These are phyloP conservation scores for Phenganax marumi DNA, from an alignment of 92 coral and sea anemone genomes.

Conservation along the genomic window DNA sequence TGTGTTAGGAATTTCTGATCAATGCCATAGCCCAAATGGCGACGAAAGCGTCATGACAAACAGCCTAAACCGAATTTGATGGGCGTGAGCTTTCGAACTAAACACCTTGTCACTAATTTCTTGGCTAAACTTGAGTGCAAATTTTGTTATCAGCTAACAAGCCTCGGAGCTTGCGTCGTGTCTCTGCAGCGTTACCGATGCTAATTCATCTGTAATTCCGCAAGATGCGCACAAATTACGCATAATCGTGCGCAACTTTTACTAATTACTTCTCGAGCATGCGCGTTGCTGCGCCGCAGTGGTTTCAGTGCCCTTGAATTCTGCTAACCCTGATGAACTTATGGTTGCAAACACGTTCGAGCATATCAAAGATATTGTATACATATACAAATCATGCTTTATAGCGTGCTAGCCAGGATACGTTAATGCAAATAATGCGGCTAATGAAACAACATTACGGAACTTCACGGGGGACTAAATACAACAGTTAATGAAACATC, in stretches of 20 bases:
- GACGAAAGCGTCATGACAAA: conserved; percentile 33
- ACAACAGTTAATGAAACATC: conserved; percentile 5
- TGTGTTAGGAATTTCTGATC: conserved; percentile 24
- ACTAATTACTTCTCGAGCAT: conserved; percentile 3
- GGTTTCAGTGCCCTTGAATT: neutral
- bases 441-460: conserved; percentile 3
- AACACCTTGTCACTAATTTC: conserved; percentile 26
- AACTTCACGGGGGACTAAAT: conserved; percentile 27
- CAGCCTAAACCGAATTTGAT: conserved; percentile 20
- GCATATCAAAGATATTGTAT: too few relatives aligned
- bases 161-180: conserved; percentile 6
- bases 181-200: neutral
- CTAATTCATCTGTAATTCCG: conserved; percentile 1
- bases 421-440: conserved; percentile 27
- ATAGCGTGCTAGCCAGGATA: conserved; percentile 18
- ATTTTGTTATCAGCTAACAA: conserved; percentile 15
- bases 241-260: neutral
- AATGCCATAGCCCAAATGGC: conserved; percentile 11
- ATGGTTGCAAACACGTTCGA: too few relatives aligned
- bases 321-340: too few relatives aligned
- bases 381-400: neutral
- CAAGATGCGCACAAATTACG: neutral
- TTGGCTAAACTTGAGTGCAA: conserved; percentile 20
- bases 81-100: conserved; percentile 27
- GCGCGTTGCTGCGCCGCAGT: neutral